Evolutionary conservation across 2,113 vertebrate species (phyloP).

Genomic region (Gorsachius goisagi): DNA sequence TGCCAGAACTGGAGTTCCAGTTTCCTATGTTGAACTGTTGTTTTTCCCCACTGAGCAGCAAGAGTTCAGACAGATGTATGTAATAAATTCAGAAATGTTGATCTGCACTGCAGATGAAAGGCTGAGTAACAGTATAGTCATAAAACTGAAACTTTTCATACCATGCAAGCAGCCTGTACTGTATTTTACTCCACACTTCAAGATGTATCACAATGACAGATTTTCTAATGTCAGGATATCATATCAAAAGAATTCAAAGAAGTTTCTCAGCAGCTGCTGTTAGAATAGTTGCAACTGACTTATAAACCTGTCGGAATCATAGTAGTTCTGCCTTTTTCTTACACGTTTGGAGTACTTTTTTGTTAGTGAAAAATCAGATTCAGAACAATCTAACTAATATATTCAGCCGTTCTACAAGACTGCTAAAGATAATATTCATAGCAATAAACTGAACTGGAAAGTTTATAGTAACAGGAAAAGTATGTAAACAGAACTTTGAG

Average conservation of each 20-base stretch:
- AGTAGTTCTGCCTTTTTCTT: neutral
- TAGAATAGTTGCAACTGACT: constrained; percentile 18
- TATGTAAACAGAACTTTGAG: constrained; percentile 4
- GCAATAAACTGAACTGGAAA: neutral
- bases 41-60: constrained; percentile 63
- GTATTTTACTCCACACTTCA: constrained; percentile 40
- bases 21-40: constrained; percentile 55
- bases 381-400: neutral
- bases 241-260: constrained; percentile 30
- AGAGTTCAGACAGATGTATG: constrained; percentile 72
- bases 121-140: constrained; percentile 58
- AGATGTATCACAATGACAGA: constrained; percentile 44
- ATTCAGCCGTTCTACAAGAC: neutral
- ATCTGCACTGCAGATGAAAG: constrained; percentile 72
- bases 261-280: constrained; percentile 10
- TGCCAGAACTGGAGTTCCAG: neutral
- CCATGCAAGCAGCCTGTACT: neutral
- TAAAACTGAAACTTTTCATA: constrained; percentile 28
- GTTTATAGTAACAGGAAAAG: neutral
- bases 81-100: constrained; percentile 74
- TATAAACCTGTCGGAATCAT: constrained; percentile 17
- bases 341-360: neutral
- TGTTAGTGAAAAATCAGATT: neutral
- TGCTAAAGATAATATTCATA: neutral
- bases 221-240: constrained; percentile 26